These are phyloP conservation scores for Lepidocolaptes lacrymiger DNA, from an alignment of 2,797 vertebrate species.

Conservation along the genomic window DNA sequence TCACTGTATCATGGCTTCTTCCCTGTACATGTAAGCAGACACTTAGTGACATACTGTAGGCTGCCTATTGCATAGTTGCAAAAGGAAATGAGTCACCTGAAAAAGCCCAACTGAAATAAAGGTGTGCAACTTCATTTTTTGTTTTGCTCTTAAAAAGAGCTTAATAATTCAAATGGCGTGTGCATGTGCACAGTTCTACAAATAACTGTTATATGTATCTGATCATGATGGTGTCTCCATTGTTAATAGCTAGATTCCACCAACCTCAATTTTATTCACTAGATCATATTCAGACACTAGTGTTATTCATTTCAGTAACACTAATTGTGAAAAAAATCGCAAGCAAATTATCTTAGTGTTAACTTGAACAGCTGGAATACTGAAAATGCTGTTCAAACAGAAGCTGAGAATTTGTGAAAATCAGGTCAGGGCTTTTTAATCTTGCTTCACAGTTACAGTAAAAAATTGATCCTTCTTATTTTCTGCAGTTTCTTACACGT, in stretches of 20 bases:
- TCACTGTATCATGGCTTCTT: background rate
- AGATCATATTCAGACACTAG: background rate
- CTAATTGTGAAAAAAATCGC: background rate
- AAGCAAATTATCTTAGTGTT: background rate
- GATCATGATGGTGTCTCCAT: too few species aligned
- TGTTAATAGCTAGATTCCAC: background rate
- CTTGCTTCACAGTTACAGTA: background rate
- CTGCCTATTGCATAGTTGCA: background rate
- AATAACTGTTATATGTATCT: background rate
- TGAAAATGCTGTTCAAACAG: background rate
- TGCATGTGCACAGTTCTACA: background rate
- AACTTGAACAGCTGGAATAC: background rate
- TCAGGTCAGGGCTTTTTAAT: background rate
- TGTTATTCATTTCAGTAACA: background rate
- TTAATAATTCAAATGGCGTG: background rate
- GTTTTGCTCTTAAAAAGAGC: background rate
- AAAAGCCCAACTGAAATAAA: background rate
- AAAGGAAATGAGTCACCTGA: conserved; percentile 7
- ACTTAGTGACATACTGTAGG: background rate
- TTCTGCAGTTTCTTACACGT: background rate
- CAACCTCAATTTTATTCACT: background rate
- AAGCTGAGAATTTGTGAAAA: background rate
- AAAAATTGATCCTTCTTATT: background rate
- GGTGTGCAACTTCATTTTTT: background rate
- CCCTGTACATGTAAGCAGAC: background rate